phyloP scores from a whole-genome alignment of 2,113 vertebrate species.

The Poeciliopsis prolifica region DNA sequence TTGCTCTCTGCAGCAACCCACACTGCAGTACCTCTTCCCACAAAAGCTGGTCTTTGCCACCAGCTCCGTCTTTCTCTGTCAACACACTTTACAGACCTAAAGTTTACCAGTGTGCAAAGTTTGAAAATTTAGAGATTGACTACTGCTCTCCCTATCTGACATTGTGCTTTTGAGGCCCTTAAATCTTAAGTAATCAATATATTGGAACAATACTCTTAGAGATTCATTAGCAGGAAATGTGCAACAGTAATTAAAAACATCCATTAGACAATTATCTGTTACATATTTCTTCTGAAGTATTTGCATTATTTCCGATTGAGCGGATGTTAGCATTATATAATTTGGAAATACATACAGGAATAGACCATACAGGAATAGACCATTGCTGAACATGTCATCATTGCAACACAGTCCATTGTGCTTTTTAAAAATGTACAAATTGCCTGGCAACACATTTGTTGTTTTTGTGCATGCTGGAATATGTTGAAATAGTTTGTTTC shows the following conservation, averaged over 20 bases:
- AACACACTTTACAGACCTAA: slow-evolving; percentile 65
- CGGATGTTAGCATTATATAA: too few relatives aligned
- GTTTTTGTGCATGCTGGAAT: neutral
- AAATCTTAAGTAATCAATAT: slow-evolving; percentile 4
- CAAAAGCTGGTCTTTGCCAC: slow-evolving; percentile 70
- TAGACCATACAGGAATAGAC: too few relatives aligned
- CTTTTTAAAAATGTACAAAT: too few relatives aligned
- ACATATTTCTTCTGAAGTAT: too few relatives aligned
- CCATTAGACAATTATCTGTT: too few relatives aligned
- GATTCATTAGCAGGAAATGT: neutral
- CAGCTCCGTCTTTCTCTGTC: slow-evolving; percentile 66
- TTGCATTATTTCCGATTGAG: too few relatives aligned
- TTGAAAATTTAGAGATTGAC: slow-evolving; percentile 37
- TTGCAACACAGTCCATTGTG: too few relatives aligned
- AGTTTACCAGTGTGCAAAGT: slow-evolving; percentile 58
- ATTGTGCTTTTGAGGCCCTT: neutral
- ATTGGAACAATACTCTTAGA: neutral
- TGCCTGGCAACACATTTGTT: neutral
- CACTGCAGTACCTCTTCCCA: slow-evolving; percentile 52
- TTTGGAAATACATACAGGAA: too few relatives aligned
- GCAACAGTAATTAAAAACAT: too few relatives aligned
- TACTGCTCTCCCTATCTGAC: slow-evolving; percentile 3
- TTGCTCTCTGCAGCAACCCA: slow-evolving; percentile 47
- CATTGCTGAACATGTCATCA: too few relatives aligned
- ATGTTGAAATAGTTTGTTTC: neutral